A percentile compares a stretch with the other conserved stretches of the same genome.
These are phyloP conservation scores for Pachyuromys duprasi DNA, from an alignment of 2,797 vertebrate genomes.

Conservation along the genomic window DNA sequence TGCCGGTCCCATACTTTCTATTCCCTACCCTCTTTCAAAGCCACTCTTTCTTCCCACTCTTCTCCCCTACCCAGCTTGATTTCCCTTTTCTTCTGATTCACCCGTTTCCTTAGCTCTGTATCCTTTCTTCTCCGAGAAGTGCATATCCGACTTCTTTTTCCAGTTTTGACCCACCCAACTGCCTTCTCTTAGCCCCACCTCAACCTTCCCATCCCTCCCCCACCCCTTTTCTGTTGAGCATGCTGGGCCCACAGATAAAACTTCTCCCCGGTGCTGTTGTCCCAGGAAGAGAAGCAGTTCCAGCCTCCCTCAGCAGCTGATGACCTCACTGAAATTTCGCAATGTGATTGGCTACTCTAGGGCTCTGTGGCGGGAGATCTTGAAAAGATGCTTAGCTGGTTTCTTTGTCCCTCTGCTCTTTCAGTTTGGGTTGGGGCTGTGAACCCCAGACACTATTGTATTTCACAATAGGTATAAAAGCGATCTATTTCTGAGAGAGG, in stretches of 20 bases:
- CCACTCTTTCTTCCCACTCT: not conserved
- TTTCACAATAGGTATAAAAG: too few species aligned
- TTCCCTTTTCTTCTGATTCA: not conserved
- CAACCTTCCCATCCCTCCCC: not conserved
- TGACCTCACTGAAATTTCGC: constrained; percentile 59
- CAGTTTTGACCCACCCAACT: not conserved
- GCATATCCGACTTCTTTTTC: not conserved
- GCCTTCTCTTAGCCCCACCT: not conserved
- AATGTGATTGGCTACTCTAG: constrained; percentile 65
- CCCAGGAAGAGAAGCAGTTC: not conserved
- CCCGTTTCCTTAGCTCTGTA: not conserved
- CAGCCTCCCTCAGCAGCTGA: constrained; percentile 46
- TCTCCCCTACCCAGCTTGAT: not conserved
- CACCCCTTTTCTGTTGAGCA: not conserved
- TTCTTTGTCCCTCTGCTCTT: constrained; percentile 68
- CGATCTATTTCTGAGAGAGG: not conserved
- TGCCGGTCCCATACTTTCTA: too few species aligned
- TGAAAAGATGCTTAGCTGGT: not conserved
- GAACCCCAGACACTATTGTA: not conserved
- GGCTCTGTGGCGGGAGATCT: constrained; percentile 33
- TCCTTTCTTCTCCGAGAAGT: not conserved
- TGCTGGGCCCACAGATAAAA: not conserved
- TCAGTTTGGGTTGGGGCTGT: not conserved
- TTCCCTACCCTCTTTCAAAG: too few species aligned
- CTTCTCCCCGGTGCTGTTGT: not conserved